A percentile compares a stretch with the other conserved stretches of the same genome.
Evolutionary conservation across 2,888 invertebrate genomes (phyloP).

Genomic region (Podotricha telesiphe): DNA sequence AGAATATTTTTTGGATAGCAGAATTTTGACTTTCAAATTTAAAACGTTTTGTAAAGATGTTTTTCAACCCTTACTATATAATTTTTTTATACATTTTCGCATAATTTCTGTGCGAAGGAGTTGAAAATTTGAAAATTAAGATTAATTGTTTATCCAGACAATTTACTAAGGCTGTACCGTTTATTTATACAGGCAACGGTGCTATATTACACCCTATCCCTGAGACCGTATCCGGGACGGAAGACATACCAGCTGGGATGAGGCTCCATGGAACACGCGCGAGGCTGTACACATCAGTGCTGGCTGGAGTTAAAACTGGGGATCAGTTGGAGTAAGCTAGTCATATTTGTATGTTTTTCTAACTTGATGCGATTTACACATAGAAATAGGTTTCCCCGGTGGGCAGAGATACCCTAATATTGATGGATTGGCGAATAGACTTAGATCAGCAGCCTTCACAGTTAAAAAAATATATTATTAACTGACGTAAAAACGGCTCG

Average conservation of each 20-base stretch:
- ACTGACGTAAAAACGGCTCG: too few relatives aligned
- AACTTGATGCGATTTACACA: neutral
- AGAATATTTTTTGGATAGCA: too few relatives aligned
- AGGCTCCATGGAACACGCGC: conserved; percentile 71
- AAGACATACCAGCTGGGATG: conserved; percentile 75
- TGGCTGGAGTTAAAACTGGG: conserved; percentile 68
- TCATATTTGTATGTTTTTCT: too few relatives aligned
- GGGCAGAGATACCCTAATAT: too few relatives aligned
- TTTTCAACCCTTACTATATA: too few relatives aligned
- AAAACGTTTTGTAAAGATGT: too few relatives aligned
- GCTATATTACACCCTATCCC: conserved; percentile 56
- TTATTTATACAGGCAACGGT: conserved; percentile 8
- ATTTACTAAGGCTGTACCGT: neutral
- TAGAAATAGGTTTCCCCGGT: neutral
- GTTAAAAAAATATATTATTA: too few relatives aligned
- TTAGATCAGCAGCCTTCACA: too few relatives aligned
- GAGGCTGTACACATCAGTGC: conserved; percentile 74
- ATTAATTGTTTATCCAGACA: neutral
- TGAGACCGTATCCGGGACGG: conserved; percentile 59
- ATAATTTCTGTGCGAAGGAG: neutral
- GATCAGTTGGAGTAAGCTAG: conserved; percentile 68
- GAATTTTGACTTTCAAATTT: too few relatives aligned
- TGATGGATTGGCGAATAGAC: too few relatives aligned
- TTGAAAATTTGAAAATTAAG: too few relatives aligned
- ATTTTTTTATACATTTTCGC: neutral